These are phyloP conservation scores for Varanus salvator DNA, from an alignment of 2,113 vertebrate genomes.

Conservation along the genomic window DNA sequence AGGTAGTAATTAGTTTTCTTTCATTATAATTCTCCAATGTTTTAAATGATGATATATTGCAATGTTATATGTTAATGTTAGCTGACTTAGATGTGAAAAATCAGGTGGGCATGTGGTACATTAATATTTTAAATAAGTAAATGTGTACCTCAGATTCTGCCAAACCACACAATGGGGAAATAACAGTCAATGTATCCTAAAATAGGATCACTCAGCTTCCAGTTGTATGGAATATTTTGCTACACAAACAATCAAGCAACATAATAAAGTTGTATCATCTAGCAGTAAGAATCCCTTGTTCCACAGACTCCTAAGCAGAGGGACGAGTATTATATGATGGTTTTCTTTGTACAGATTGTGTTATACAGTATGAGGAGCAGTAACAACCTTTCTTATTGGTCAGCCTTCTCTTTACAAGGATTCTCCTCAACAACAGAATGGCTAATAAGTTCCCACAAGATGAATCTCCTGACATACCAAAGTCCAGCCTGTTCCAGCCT, in stretches of 20 bases:
- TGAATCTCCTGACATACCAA: too few species aligned
- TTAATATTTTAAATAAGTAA: not conserved
- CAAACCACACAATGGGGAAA: not conserved
- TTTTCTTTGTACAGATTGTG: too few species aligned
- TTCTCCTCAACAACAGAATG: too few species aligned
- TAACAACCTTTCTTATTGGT: too few species aligned
- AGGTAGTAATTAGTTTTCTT: not conserved
- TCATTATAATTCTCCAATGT: not conserved
- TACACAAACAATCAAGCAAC: not conserved
- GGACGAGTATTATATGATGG: too few species aligned
- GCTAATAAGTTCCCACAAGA: too few species aligned
- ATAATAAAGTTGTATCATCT: not conserved
- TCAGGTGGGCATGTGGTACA: not conserved
- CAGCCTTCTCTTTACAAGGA: too few species aligned
- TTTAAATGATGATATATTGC: not conserved
- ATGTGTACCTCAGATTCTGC: not conserved
- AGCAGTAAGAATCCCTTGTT: not conserved
- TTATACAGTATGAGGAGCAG: too few species aligned
- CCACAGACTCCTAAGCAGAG: too few species aligned
- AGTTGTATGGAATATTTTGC: not conserved
- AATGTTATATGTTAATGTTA: not conserved
- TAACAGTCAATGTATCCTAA: not conserved
- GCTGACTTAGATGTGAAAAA: not conserved
- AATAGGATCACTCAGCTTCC: not conserved
- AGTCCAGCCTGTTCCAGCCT: too few species aligned